Percentiles rank a stretch among this genome's conserved stretches.
Conservation (phyloP, 2,113 vertebrate species). For the Paracyprichromis sp. region DNA sequence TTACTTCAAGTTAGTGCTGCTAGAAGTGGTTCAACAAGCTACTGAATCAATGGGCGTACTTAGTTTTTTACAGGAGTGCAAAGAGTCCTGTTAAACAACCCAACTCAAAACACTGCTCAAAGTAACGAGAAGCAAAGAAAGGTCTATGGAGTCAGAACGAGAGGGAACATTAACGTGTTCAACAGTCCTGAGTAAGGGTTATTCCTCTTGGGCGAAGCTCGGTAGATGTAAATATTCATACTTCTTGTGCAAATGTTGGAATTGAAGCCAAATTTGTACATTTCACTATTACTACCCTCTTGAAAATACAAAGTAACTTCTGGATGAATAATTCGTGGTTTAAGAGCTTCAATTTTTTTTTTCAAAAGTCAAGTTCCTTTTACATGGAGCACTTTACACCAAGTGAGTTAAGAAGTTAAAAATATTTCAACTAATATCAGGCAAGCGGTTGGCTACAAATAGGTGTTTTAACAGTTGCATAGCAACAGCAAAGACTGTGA, state of each 20-base stretch:
- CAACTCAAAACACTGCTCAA: background rate
- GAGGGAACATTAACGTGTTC: background rate
- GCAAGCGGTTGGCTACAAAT: background rate
- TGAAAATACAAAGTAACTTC: background rate
- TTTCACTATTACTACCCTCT: background rate
- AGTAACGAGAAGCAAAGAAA: background rate
- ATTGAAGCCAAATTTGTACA: background rate
- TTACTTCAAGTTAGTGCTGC: background rate
- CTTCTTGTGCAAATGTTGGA: background rate
- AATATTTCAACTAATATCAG: background rate
- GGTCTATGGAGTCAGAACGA: background rate
- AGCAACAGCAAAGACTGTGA: constrained; percentile 24
- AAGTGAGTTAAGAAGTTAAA: background rate
- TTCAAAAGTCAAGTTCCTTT: background rate
- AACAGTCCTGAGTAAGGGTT: background rate
- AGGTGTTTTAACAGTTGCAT: constrained; percentile 31
- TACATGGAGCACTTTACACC: background rate
- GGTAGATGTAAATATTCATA: background rate
- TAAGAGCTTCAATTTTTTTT: background rate
- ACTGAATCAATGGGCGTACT: background rate
- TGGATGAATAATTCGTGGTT: background rate
- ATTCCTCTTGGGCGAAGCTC: background rate
- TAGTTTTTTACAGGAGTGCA: background rate
- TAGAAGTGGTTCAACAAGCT: background rate
- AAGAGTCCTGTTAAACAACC: background rate